These are phyloP conservation scores for Hyposoter dolosus DNA, from an alignment of 2,888 invertebrate species.

Conservation along the genomic window DNA sequence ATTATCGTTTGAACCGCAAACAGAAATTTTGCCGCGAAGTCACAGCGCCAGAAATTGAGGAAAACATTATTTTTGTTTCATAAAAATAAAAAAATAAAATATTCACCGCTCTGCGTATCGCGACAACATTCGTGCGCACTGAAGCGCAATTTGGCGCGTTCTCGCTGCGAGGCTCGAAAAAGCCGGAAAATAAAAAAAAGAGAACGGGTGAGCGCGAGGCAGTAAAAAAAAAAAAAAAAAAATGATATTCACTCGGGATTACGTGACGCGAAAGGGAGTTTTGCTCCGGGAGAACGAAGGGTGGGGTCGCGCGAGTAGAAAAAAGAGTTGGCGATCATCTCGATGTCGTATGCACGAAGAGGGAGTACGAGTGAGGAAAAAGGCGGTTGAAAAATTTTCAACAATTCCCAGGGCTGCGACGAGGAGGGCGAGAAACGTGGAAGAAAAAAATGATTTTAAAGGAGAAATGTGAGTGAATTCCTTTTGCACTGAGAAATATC, in stretches of 20 bases:
- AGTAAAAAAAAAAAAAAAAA: background rate
- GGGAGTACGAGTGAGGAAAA: background rate
- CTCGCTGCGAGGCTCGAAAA: background rate
- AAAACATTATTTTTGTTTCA: too few species aligned
- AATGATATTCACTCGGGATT: constrained; percentile 19
- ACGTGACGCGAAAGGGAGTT: constrained; percentile 18
- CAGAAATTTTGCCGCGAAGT: too few species aligned
- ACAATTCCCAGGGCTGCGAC: background rate
- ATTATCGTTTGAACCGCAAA: too few species aligned
- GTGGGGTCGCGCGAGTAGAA: constrained; percentile 9
- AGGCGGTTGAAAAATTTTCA: background rate
- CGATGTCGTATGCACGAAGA: background rate
- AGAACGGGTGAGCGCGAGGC: background rate
- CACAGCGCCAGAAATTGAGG: too few species aligned
- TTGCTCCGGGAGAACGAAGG: background rate
- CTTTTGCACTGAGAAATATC: background rate
- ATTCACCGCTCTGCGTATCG: background rate
- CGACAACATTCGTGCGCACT: background rate
- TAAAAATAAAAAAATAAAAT: too few species aligned
- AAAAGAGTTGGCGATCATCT: constrained; percentile 19
- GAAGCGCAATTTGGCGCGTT: background rate
- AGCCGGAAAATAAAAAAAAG: background rate
- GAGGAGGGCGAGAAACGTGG: background rate
- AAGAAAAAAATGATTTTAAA: background rate
- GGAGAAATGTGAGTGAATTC: background rate